phyloP scores from a whole-genome alignment of 1,140 invertebrate species.

The Drosophila suzukii region DNA sequence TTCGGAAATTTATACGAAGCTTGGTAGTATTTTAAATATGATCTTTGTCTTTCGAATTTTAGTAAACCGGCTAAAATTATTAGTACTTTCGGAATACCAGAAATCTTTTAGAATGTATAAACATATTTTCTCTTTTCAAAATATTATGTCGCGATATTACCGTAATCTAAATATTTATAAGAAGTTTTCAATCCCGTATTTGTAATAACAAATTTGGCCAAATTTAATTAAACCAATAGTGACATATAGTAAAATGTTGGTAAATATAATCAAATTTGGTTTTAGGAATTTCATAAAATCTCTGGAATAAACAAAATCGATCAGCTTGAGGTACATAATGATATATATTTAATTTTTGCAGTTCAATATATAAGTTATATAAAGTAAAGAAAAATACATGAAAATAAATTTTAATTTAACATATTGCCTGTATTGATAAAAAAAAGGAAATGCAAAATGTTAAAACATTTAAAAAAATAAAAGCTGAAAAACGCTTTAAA shows the following conservation, averaged over 20 bases:
- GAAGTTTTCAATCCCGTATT: background rate
- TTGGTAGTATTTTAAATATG: too few species aligned
- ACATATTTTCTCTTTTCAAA: background rate
- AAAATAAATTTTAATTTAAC: too few species aligned
- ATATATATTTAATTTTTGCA: slow-evolving; percentile 8
- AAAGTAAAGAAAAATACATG: background rate
- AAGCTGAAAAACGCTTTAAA: too few species aligned
- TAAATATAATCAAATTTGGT: background rate
- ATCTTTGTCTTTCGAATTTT: too few species aligned
- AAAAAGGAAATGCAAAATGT: too few species aligned
- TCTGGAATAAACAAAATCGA: background rate
- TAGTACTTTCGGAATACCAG: too few species aligned
- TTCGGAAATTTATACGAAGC: too few species aligned
- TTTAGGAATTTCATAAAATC: background rate
- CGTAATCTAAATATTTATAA: background rate
- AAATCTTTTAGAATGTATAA: background rate
- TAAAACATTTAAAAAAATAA: too few species aligned
- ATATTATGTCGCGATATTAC: background rate
- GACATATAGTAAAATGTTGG: background rate
- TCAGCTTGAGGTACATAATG: background rate
- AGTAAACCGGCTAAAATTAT: too few species aligned
- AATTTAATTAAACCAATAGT: background rate
- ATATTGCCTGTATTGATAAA: too few species aligned
- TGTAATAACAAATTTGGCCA: background rate
- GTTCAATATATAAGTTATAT: background rate